Conservation (phyloP, 2,888 invertebrate genomes). For the Diabrotica balteata region DNA sequence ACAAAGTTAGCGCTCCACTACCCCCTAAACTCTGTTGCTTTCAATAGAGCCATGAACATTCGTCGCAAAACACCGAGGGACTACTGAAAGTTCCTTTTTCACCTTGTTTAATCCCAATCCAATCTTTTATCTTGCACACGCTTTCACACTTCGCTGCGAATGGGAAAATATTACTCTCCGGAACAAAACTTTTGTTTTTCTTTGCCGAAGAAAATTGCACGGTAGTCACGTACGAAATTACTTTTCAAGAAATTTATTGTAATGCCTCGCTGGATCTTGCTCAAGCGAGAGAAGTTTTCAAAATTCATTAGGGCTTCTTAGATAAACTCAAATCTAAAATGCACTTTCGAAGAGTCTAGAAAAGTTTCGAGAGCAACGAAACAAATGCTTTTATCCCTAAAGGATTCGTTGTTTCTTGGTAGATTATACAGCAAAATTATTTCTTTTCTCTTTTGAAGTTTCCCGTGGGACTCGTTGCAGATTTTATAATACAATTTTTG, state of each 20-base stretch:
- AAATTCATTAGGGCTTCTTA: constrained; percentile 24
- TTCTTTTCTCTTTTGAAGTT: too few relatives aligned
- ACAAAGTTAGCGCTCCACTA: background rate
- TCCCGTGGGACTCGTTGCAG: too few relatives aligned
- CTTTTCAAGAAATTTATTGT: constrained; percentile 33
- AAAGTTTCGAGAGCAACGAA: constrained; percentile 20
- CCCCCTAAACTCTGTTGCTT: constrained; percentile 29
- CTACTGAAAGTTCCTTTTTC: constrained; percentile 45
- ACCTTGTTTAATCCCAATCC: constrained; percentile 62
- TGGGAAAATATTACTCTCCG: constrained; percentile 57
- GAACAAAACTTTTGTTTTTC: constrained; percentile 50
- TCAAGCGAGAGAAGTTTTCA: constrained; percentile 22
- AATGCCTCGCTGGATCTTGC: constrained; percentile 17
- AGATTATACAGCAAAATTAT: too few relatives aligned
- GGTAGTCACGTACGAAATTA: constrained; percentile 43
- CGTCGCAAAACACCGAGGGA: constrained; percentile 46
- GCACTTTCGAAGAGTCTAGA: constrained; percentile 22
- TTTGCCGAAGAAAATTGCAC: constrained; percentile 41
- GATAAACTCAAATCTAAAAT: constrained; percentile 30
- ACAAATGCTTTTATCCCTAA: constrained; percentile 16
- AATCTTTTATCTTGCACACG: constrained; percentile 62
- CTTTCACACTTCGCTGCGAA: constrained; percentile 59
- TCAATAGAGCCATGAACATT: constrained; percentile 48
- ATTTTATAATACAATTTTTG: too few relatives aligned
- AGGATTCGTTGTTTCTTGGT: background rate